Evolutionary conservation across 2,113 vertebrate genomes (phyloP).

Genomic region (Hiodon alosoides): DNA sequence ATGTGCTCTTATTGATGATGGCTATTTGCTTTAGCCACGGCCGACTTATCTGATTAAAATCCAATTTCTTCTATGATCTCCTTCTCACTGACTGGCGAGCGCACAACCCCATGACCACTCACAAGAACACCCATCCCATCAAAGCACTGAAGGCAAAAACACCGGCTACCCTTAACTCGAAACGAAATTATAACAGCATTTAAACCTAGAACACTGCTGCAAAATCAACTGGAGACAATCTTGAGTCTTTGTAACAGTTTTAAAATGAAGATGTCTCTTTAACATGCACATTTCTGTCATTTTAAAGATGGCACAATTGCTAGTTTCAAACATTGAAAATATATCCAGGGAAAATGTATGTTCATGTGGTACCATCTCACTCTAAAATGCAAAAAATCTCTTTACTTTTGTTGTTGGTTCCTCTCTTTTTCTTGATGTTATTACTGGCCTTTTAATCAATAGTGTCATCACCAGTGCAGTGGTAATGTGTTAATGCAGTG

Average conservation of each 20-base stretch:
- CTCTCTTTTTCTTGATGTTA: conserved; percentile 48
- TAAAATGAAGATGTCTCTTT: too few relatives aligned
- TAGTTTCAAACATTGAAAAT: too few relatives aligned
- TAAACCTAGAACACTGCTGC: too few relatives aligned
- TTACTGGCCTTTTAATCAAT: conserved; percentile 45
- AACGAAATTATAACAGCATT: too few relatives aligned
- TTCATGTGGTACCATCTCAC: neutral
- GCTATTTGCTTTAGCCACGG: neutral
- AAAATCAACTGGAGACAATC: too few relatives aligned
- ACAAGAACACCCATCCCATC: neutral
- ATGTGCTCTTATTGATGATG: neutral
- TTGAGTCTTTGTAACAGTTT: too few relatives aligned
- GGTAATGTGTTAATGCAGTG: conserved; percentile 44
- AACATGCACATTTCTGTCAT: too few relatives aligned
- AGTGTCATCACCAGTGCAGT: conserved; percentile 45
- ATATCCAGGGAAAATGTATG: neutral
- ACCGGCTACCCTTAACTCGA: too few relatives aligned
- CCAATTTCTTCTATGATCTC: neutral
- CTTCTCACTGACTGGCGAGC: neutral
- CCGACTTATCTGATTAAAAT: neutral
- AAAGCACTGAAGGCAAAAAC: too few relatives aligned
- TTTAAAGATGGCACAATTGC: too few relatives aligned
- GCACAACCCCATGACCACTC: neutral
- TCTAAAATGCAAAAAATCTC: neutral
- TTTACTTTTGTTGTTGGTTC: conserved; percentile 13